Evolutionary conservation across 2,797 vertebrate species (phyloP).

Genomic region (Esox lucius): DNA sequence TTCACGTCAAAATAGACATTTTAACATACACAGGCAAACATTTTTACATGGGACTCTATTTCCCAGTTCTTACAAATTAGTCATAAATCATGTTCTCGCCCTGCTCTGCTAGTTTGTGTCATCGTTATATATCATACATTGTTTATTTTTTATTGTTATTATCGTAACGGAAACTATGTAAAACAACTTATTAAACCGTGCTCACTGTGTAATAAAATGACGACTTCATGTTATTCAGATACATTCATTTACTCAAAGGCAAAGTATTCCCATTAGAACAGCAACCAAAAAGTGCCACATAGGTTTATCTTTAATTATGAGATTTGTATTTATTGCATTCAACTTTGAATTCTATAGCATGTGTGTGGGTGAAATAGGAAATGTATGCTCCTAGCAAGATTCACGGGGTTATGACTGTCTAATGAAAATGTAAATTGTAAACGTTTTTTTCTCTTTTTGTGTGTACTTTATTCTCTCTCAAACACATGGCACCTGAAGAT

Average conservation of each 20-base stretch:
- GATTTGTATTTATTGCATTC: slow-evolving; percentile 63
- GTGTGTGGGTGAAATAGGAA: slow-evolving; percentile 40
- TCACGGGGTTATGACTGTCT: slow-evolving; percentile 66
- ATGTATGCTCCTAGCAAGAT: slow-evolving; percentile 31
- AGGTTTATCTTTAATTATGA: slow-evolving; percentile 70
- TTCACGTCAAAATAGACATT: not conserved
- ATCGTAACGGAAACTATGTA: slow-evolving; percentile 72
- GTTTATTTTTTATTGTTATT: slow-evolving; percentile 70
- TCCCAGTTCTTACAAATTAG: slow-evolving; percentile 21
- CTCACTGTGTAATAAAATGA: slow-evolving; percentile 60
- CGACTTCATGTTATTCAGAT: slow-evolving; percentile 68
- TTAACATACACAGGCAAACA: not conserved
- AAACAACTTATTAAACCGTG: slow-evolving; percentile 61
- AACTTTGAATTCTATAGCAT: slow-evolving; percentile 56
- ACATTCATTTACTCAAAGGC: slow-evolving; percentile 68
- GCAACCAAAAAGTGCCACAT: slow-evolving; percentile 71
- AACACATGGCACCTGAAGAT: slow-evolving; percentile 63
- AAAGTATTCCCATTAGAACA: slow-evolving; percentile 68
- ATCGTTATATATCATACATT: slow-evolving; percentile 72
- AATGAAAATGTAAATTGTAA: slow-evolving; percentile 67
- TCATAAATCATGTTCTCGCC: slow-evolving; percentile 51
- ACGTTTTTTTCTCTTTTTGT: slow-evolving; percentile 51
- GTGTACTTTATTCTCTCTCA: slow-evolving; percentile 20
- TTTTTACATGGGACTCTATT: not conserved
- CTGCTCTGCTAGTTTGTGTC: slow-evolving; percentile 56